These are phyloP conservation scores for Trichoplusia ni DNA, from an alignment of 1,140 invertebrate species.

Conservation along the genomic window DNA sequence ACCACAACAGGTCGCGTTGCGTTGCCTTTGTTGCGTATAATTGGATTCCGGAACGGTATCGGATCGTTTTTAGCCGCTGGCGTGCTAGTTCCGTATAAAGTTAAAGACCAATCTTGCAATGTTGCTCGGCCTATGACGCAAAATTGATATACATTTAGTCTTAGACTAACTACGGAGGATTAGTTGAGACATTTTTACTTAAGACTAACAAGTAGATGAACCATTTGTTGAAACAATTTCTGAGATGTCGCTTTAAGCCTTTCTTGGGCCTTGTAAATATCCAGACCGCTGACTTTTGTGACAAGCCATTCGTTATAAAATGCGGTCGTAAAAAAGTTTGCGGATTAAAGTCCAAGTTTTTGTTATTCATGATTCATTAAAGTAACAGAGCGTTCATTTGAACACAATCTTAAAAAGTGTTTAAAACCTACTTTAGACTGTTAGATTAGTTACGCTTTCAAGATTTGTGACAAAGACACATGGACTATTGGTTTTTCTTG, in stretches of 20 bases:
- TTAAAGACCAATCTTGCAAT: constrained; percentile 93
- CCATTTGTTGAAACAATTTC: constrained; percentile 10
- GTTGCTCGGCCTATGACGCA: constrained; percentile 89
- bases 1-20: constrained; percentile 80
- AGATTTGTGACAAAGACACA: not conserved
- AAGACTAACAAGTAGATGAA: constrained; percentile 8
- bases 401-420: too few relatives aligned
- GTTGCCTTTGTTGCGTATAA: constrained; percentile 81
- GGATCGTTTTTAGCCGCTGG: constrained; percentile 86
- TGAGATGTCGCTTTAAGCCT: constrained; percentile 10
- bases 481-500: too few relatives aligned
- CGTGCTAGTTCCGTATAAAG: constrained; percentile 93
- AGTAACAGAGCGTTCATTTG: too few relatives aligned
- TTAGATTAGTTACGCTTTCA: not conserved
- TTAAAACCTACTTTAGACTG: too few relatives aligned
- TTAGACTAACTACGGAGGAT: not conserved
- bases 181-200: not conserved
- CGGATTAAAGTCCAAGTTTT: not conserved
- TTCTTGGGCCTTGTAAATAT: constrained; percentile 20
- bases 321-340: constrained; percentile 26
- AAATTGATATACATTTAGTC: constrained; percentile 4
- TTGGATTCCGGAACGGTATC: constrained; percentile 82
- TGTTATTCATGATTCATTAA: constrained; percentile 22
- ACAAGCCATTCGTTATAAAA: constrained; percentile 28
- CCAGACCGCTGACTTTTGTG: constrained; percentile 14